Conservation (phyloP, 2,113 vertebrate species). For the Hypanus sabinus region DNA sequence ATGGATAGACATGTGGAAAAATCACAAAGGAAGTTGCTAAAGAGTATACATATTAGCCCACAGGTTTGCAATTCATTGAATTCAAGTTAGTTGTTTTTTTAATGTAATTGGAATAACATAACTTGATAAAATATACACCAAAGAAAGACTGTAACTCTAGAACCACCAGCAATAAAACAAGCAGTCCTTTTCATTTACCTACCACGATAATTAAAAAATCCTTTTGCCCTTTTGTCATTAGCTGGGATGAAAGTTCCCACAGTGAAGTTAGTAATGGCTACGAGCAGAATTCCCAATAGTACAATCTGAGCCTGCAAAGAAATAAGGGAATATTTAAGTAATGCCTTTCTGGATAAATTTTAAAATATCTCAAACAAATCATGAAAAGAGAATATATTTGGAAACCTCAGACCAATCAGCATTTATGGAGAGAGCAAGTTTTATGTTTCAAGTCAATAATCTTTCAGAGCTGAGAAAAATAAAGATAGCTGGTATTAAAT, state of each 20-base stretch:
- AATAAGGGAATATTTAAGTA: not conserved
- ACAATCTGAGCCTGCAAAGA: slow-evolving; percentile 81
- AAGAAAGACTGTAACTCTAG: not conserved
- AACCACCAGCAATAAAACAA: not conserved
- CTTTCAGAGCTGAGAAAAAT: no score
- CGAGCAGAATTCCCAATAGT: slow-evolving; percentile 77
- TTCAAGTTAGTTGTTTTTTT: not conserved
- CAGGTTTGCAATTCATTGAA: not conserved
- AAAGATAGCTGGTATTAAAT: no score
- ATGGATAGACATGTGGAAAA: not conserved
- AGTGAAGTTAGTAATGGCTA: slow-evolving; percentile 83
- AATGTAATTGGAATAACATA: no score
- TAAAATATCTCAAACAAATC: no score
- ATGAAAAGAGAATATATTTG: no score
- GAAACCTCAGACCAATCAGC: no score
- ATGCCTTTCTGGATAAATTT: not conserved
- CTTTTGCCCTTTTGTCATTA: slow-evolving; percentile 71
- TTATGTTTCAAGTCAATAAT: no score
- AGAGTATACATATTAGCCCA: not conserved
- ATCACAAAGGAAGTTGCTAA: not conserved
- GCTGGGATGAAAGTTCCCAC: slow-evolving; percentile 85
- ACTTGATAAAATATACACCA: not conserved
- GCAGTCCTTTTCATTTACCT: slow-evolving; percentile 43
- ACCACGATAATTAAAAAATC: slow-evolving; percentile 89
- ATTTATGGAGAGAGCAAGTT: no score